Base-by-base conservation (phyloP, 2,797 vertebrate species). In the Adrianichthys oophorus region DNA sequence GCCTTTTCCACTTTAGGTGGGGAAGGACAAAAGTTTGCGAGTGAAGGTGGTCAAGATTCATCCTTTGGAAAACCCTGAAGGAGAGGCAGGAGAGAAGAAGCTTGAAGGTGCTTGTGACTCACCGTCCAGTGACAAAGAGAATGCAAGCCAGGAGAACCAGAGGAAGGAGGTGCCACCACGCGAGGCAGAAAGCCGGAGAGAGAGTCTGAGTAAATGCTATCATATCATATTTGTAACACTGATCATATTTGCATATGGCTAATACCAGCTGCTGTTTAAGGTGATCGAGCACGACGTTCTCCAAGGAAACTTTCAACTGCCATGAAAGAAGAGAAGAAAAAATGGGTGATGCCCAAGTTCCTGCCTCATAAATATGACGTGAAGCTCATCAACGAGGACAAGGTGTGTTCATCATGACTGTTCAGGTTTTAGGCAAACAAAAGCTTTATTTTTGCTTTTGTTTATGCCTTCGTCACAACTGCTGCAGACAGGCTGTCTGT, bases 81-180 rank as follows among this genome's bases (percentile, higher is more conserved):
- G 94, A 13, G 94, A 97, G 43, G 70, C 89, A 0, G 80, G 88
- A 0, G 96, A 96, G 79, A 99, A 98, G 86, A 99, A 98, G 76
- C 86, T 95, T 21, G 94, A 98, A 0, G 95, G 93, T 12, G 91
- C 95, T 15, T 99, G 97, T 19, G 96, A 99, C 80, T 99, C 98
- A 53, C 97, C 96, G 0, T 99, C 97, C 62, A 99, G 98, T 47
- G 97, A 99, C 86, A 99, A 99, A 80, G 98, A 99, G 74, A 99
- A 99, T 4, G 92, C 96, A 52, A 93, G 92, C 79, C 96, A 97
- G 64, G 96, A 98, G 76, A 95, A 91, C 86, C 94, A 93, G 78
- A 91, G 92, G 78, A 96, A 97, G 74, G 95, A 98, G 70, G 70
- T 77, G 26, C n/a, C 78, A 5, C 17, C 87, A 21, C 89, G 95